Base-by-base conservation (phyloP, 2,888 invertebrate species). In the Thecocarcelia acutangulata region DNA sequence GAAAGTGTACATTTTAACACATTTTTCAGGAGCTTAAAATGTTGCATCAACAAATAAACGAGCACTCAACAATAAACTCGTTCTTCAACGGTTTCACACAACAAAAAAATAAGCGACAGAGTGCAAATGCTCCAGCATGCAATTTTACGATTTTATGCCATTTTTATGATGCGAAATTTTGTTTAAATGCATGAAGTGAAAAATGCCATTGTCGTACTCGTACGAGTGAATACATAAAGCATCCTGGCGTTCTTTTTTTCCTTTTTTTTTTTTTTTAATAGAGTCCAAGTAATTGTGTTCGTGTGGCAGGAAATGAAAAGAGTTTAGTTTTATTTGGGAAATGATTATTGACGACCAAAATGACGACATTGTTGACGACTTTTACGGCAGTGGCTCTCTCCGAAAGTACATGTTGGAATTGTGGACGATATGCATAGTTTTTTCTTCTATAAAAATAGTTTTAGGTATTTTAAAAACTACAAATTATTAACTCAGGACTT, bases 301-400 rank as follows among this genome's bases (percentile, higher is more conserved):
- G 21, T 58, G 40, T 78, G 46, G 58, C 64, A 72, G 82, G 78
- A 78, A 74, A 82, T 82, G 74, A 74, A 82, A 78, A 74, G 69
- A 74, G 78, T 82, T 52, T 58, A 78, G 64, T 73, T 72, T 54
- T 52, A 54, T 59, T 37, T 64, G 70, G 74, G 64, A 74, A 82
- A 78, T 82, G 69, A 82, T 70, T 69, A 78, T 78, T 82, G 78
- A 82, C 68, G 77, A 73, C 63, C 68, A 77, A n/a, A n/a, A n/a
- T 69, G 66, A 75, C 69, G 75, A 80, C 72, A 42, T 64, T 66
- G 80, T 72, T 59, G 69, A 76, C 61, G 80, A 66, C 54, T 61
- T 74, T 63, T 13, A 80, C 21, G 72, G 66, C 33, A 52, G 50
- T 59, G 74, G 52, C 58, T 64, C 73, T 70, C 54, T 63, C 63